Percentiles rank a stretch among this genome's conserved stretches.
phyloP scores from a whole-genome alignment of 2,888 invertebrate species.

The Notodonta ziczac region DNA sequence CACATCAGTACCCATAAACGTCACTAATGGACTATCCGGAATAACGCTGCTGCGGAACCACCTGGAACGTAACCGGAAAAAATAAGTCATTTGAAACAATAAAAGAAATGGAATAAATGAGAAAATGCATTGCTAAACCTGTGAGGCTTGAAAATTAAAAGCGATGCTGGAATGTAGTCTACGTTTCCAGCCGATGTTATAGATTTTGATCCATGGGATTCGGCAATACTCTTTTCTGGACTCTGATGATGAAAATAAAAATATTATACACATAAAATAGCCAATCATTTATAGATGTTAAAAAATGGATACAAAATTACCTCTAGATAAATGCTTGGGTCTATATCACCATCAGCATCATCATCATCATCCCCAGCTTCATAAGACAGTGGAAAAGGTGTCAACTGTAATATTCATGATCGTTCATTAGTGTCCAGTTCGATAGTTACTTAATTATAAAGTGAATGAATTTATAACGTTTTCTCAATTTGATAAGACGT shows the following conservation, averaged over 20 bases:
- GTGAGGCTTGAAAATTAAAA: slow-evolving; percentile 65
- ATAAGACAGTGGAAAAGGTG: slow-evolving; percentile 56
- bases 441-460: too few relatives aligned
- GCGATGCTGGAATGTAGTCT: slow-evolving; percentile 58
- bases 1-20: slow-evolving; percentile 62
- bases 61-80: slow-evolving; percentile 44
- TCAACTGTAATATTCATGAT: slow-evolving; percentile 35
- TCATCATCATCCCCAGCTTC: slow-evolving; percentile 66
- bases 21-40: slow-evolving; percentile 68
- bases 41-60: slow-evolving; percentile 78
- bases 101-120: slow-evolving; percentile 2
- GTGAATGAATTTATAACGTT: too few relatives aligned
- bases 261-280: not conserved
- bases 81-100: not conserved
- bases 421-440: not conserved
- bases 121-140: slow-evolving; percentile 42
- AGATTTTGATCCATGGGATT: slow-evolving; percentile 73
- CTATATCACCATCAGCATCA: slow-evolving; percentile 37
- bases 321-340: slow-evolving; percentile 49
- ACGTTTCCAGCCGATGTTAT: slow-evolving; percentile 61
- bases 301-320: slow-evolving; percentile 30
- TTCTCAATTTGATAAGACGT: too few relatives aligned
- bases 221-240: slow-evolving; percentile 67
- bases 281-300: not conserved
- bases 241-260: slow-evolving; percentile 49